Evolutionary conservation across 2,113 vertebrate species (phyloP), one percentile per base, ranked within the genome.

Genomic region (Rousettus leschenaultii): DNA sequence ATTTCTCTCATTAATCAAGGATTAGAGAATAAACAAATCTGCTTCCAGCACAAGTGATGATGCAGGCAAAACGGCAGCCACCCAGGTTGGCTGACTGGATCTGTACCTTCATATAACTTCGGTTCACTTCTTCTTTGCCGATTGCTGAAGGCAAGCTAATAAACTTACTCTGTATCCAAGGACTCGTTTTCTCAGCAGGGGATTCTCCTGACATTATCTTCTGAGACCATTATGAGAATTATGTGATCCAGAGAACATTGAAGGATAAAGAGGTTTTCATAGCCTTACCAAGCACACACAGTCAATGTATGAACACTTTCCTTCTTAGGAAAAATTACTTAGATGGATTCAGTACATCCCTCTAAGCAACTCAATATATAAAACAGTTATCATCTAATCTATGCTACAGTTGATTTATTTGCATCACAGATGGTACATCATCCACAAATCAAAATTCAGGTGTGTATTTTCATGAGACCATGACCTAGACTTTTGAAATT

Each of bases 21-120:
- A 48, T 70, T 84, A 66, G 83, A 91, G 82, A 84, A 40, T 91
- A 79, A 92, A 55, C 45, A 91, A 82, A 74, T 63, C 24, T 95
- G 78, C n/a, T 80, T 33, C 48, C 35, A 83, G 16, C 0, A 0
- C 28, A 68, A 82, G 38, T 75, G 63, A 35, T 43, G 21, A 74
- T 43, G 28, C 1, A 30, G 13, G 24, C 13, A 68, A 86, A 24
- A 28, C 5, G 79, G 28, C 13, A 21, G 12, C 40, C 51, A 9
- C 1, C 15, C 1, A 11, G 11, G 5, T 38, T 43, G 55, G 4
- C 51, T 63, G n/a, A 84, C 14, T 11, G 10, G 1, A 35, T 75
- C 38, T 40, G 13, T 10, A 8, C 12, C 38, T 68, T 26, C 28
- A 0, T 28, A 11, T 4, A 51, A 80, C 18, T 55, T 59, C 5